Evolutionary conservation across 2,888 invertebrate genomes (phyloP), one percentile per base, ranked within the genome.

Genomic region (Arge pagana): DNA sequence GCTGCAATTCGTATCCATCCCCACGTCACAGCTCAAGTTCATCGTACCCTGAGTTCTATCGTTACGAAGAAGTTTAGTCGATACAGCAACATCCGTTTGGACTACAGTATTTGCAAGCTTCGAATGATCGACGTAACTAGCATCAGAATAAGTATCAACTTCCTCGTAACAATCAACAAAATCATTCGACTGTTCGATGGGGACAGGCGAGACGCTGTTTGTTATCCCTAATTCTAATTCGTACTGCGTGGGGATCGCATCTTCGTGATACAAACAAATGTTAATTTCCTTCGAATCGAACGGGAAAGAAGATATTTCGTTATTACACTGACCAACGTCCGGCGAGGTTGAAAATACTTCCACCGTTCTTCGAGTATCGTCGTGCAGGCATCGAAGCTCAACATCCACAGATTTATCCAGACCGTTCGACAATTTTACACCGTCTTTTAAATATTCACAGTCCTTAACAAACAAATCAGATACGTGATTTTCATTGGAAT

Each of bases 361-460:
- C 11, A 72, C 72, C 1, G 74, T 74, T 3, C 71, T 70, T 55
- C 73, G 71, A 57, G 72, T 76, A 33, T 74, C 75, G 26, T 76
- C 75, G 8, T n/a, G n/a, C n/a, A n/a, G n/a, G n/a, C n/a, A n/a
- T n/a, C n/a, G n/a, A n/a, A n/a, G n/a, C n/a, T n/a, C n/a, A n/a
- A n/a, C n/a, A n/a, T n/a, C n/a, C n/a, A n/a, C n/a, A n/a, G n/a
- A n/a, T n/a, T n/a, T n/a, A n/a, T n/a, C n/a, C n/a, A n/a, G n/a
- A n/a, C n/a, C n/a, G n/a, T n/a, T n/a, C n/a, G n/a, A n/a, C n/a
- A n/a, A n/a, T n/a, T n/a, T n/a, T n/a, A n/a, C n/a, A n/a, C n/a
- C n/a, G n/a, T n/a, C n/a, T n/a, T n/a, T n/a, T n/a, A n/a, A n/a
- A n/a, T n/a, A n/a, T n/a, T n/a, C n/a, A n/a, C n/a, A n/a, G n/a